These are phyloP conservation scores for Oplegnathus fasciatus DNA, from an alignment of 2,113 vertebrate genomes.

Conservation along the genomic window DNA sequence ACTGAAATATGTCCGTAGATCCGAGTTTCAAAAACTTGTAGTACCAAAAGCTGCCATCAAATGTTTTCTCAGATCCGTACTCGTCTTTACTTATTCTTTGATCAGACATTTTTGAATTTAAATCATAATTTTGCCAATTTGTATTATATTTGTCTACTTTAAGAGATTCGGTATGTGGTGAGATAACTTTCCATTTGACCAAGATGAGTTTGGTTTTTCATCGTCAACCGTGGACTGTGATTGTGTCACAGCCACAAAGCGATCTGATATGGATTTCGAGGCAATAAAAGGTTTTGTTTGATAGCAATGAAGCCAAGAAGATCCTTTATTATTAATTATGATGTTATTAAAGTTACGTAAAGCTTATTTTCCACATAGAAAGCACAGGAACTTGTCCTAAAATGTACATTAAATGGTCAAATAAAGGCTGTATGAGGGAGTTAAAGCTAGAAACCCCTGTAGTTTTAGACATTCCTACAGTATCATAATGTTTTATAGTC, in stretches of 20 bases:
- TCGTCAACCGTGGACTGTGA: background rate
- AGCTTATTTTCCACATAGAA: constrained; percentile 26
- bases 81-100: background rate
- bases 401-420: constrained; percentile 10
- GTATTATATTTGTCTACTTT: background rate
- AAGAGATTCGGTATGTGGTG: too few species aligned
- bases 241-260: background rate
- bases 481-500: constrained; percentile 58
- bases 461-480: constrained; percentile 42
- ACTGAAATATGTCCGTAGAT: too few species aligned
- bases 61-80: background rate
- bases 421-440: constrained; percentile 7
- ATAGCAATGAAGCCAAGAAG: background rate
- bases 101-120: background rate
- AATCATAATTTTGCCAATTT: background rate
- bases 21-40: too few species aligned
- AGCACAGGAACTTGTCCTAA: background rate
- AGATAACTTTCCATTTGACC: background rate
- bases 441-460: constrained; percentile 16
- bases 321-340: background rate
- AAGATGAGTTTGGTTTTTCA: background rate
- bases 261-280: background rate
- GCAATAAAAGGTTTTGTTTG: background rate
- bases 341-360: background rate
- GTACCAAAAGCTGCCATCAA: background rate